These are phyloP conservation scores for Anarhynchus alexandrinus DNA, from an alignment of 2,113 vertebrate genomes.

Conservation along the genomic window DNA sequence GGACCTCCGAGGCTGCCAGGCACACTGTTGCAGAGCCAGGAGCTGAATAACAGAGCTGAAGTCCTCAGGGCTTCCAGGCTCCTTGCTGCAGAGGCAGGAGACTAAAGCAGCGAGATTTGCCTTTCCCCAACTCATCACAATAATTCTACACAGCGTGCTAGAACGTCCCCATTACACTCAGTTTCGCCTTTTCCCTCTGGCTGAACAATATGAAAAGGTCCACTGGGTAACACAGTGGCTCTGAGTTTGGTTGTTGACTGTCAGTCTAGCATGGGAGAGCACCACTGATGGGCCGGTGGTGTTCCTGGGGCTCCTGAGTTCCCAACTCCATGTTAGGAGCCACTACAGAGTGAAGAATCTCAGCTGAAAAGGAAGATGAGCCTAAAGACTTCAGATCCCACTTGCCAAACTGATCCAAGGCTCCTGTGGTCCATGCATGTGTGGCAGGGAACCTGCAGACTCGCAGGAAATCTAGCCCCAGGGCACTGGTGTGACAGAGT, in stretches of 20 bases:
- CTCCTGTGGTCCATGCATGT: background rate
- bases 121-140: background rate
- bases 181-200: background rate
- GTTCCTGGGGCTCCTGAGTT: background rate
- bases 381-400: background rate
- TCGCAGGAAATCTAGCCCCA: background rate
- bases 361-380: background rate
- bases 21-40: background rate
- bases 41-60: background rate
- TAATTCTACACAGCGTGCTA: background rate
- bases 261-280: background rate
- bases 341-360: background rate
- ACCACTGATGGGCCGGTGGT: background rate
- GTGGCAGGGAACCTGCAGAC: background rate
- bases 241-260: background rate
- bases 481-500: background rate
- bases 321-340: rapidly evolving
- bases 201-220: background rate
- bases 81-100: background rate
- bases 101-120: background rate
- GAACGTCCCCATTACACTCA: background rate
- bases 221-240: background rate
- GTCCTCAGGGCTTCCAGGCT: background rate
- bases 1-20: background rate
- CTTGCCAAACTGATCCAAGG: background rate